phyloP scores from a whole-genome alignment of 2,113 vertebrate genomes.

The Rattus rattus region DNA sequence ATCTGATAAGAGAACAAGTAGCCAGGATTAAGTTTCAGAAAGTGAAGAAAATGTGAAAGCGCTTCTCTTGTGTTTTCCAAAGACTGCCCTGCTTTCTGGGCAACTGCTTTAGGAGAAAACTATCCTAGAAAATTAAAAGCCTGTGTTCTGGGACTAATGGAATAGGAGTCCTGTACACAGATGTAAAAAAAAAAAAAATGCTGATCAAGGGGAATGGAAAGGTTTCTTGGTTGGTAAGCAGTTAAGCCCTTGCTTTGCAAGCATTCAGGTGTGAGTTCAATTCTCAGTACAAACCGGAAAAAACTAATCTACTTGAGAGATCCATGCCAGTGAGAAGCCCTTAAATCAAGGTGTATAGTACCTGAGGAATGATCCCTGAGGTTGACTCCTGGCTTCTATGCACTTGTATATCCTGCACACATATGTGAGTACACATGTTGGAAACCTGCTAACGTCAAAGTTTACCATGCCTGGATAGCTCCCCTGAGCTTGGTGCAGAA shows the following conservation, averaged over 20 bases:
- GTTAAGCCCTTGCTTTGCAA: background rate
- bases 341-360: background rate
- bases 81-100: background rate
- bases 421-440: background rate
- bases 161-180: background rate
- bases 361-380: background rate
- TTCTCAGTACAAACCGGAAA: background rate
- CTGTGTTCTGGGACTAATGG: background rate
- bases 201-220: background rate
- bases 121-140: background rate
- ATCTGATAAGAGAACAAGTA: conserved; percentile 1
- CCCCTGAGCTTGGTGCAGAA: too few species aligned
- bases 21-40: conserved; percentile 3
- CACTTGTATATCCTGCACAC: background rate
- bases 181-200: too few species aligned
- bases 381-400: background rate
- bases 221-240: background rate
- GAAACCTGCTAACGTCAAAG: too few species aligned
- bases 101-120: background rate
- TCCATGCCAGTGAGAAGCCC: background rate
- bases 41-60: background rate
- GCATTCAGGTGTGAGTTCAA: too few species aligned
- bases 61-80: background rate
- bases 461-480: too few species aligned
- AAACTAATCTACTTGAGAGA: background rate